Percentiles rank a stretch among this genome's conserved stretches.
These are phyloP conservation scores for Mactra quadrangularis DNA, from an alignment of 1,140 invertebrate species.

Conservation along the genomic window DNA sequence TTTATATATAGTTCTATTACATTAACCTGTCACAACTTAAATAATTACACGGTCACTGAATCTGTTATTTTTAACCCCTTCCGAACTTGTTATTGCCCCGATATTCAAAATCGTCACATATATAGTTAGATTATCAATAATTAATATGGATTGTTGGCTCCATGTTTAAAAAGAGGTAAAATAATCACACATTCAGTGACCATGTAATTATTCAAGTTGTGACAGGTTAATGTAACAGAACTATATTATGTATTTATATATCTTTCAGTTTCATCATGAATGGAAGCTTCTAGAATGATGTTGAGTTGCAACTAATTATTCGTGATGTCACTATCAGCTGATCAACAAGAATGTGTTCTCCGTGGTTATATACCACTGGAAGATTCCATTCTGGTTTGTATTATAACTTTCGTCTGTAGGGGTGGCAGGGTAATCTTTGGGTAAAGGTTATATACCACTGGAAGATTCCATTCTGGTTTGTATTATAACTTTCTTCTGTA, in stretches of 20 bases:
- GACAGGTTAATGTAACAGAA: too few species aligned
- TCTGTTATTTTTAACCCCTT: too few species aligned
- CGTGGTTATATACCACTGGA: constrained; percentile 8
- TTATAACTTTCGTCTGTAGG: not conserved
- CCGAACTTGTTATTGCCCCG: too few species aligned
- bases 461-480: not conserved
- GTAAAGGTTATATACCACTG: not conserved
- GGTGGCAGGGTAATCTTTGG: not conserved
- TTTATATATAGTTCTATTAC: too few species aligned
- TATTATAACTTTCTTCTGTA: not conserved
- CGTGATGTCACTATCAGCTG: not conserved
- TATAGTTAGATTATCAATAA: too few species aligned
- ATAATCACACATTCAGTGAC: too few species aligned
- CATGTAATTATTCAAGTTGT: too few species aligned
- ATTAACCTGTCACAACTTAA: too few species aligned
- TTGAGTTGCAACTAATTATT: too few species aligned
- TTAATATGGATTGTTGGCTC: not conserved
- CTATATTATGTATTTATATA: not conserved
- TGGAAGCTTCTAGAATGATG: not conserved
- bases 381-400: not conserved
- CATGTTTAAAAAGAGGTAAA: not conserved
- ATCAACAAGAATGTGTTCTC: constrained; percentile 5
- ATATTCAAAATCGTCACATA: too few species aligned
- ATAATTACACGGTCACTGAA: too few species aligned
- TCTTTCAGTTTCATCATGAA: not conserved